A percentile compares a stretch with the other conserved stretches of the same genome.
Conservation (phyloP, 2,797 vertebrate genomes). For the Siniperca scherzeri region DNA sequence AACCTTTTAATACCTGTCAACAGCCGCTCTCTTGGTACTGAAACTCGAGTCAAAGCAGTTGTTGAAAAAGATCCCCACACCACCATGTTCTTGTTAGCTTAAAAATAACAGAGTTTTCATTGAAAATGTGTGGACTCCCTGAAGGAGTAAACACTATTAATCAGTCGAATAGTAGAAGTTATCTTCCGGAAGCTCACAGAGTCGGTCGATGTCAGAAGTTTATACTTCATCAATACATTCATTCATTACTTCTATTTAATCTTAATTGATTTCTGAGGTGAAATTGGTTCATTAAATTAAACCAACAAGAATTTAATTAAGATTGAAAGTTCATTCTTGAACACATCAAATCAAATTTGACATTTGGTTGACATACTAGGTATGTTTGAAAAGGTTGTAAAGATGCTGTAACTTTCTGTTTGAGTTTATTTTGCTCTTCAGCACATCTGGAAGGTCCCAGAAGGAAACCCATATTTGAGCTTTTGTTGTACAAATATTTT, state of each 20-base stretch:
- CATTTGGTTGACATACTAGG: neutral
- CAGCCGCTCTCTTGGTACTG: neutral
- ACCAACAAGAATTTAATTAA: neutral
- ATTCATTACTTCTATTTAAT: neutral
- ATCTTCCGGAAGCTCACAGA: neutral
- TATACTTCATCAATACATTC: too few species aligned
- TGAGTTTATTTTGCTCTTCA: too few species aligned
- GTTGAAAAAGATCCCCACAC: neutral
- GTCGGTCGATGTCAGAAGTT: neutral
- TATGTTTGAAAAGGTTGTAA: neutral
- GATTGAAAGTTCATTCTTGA: neutral
- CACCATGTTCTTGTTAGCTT: neutral
- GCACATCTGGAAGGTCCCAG: too few species aligned
- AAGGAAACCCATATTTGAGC: neutral
- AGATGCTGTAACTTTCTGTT: neutral
- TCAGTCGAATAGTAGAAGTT: neutral
- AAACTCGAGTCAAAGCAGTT: neutral
- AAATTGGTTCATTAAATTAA: too few species aligned
- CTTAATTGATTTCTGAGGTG: neutral
- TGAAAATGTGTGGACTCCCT: neutral
- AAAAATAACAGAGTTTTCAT: neutral
- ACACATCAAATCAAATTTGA: neutral
- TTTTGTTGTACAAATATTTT: neutral
- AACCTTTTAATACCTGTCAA: constrained; percentile 20
- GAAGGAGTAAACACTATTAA: too few species aligned